Evolutionary conservation across 1,140 invertebrate genomes (phyloP), one percentile per base, ranked within the genome.

Genomic region (Ceratina japonica): DNA sequence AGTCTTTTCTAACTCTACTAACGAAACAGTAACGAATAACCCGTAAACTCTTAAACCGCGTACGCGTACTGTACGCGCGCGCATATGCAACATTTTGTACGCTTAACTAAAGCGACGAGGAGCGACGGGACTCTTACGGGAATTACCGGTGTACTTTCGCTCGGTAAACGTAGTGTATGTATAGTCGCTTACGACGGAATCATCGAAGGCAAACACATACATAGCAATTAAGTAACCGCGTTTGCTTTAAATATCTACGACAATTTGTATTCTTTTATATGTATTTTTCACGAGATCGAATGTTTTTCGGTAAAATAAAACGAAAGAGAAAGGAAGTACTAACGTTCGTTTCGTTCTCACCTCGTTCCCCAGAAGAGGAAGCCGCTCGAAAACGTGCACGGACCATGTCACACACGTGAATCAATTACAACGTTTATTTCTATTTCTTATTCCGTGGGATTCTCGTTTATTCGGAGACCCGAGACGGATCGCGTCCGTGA

Each of bases 241-340:
- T 24, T 69, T 59, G 37, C n/a, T 69, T 27, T 70, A 63, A 49
- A 69, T 44, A 44, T 44, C 37, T 56, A 20, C 31, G 58, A 76
- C n/a, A n/a, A 70, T 65, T 70, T 70, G 66, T 76, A 76, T 61
- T 76, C 66, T 76, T 76, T 76, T 76, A 62, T 76, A 70, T 61
- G 56, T 72, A 61, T 31, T 59, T 59, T 62, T 44, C 65, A 68
- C 22, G 20, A 76, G n/a, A 61, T 61, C 58, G 24, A 70, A 51
- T 49, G 37, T 75, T 70, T 76, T 61, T 76, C 27, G 58, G 18
- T 51, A 59, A 31, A 70, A 69, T 76, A 76, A 76, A 76, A 44
- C 5, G 37, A 44, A n/a, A 75, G 31, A 69, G 5, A n/a, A 10
- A 37, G 31, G 15, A 51, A 31, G 24, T 15, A 27, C 22, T 24